These are phyloP conservation scores for Drosophila parvula DNA, from an alignment of 1,140 invertebrate genomes.

Conservation along the genomic window DNA sequence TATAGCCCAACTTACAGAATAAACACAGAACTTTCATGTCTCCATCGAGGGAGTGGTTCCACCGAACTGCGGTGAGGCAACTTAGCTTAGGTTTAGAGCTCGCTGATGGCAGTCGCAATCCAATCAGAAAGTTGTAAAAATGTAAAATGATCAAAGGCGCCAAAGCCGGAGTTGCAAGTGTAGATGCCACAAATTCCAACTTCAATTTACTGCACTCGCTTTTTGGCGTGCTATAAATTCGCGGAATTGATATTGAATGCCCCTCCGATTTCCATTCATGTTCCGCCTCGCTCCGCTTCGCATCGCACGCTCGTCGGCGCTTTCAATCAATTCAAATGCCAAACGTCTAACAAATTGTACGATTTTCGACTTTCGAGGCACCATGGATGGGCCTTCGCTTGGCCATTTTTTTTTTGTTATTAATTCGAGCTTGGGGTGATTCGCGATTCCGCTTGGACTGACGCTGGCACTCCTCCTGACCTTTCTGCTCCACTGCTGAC, in stretches of 20 bases:
- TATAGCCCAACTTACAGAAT: background rate
- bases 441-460: slow-evolving; percentile 61
- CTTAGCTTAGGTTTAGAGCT: slow-evolving; percentile 30
- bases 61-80: slow-evolving; percentile 4
- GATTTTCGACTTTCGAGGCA: slow-evolving; percentile 22
- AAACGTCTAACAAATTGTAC: slow-evolving; percentile 67
- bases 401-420: slow-evolving; percentile 59
- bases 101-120: slow-evolving; percentile 43
- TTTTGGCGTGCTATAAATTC: slow-evolving; percentile 67
- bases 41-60: background rate
- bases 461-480: slow-evolving; percentile 35
- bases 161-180: slow-evolving; percentile 4
- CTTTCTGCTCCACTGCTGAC: slow-evolving; percentile 40
- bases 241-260: slow-evolving; percentile 64
- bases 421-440: slow-evolving; percentile 56
- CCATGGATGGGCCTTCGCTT: background rate
- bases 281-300: slow-evolving; percentile 3
- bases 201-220: slow-evolving; percentile 63
- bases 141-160: slow-evolving; percentile 42
- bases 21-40: slow-evolving; percentile 8
- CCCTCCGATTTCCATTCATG: slow-evolving; percentile 11
- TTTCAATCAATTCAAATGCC: slow-evolving; percentile 77
- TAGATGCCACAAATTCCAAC: slow-evolving; percentile 25
- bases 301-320: slow-evolving; percentile 38
- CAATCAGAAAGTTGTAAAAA: slow-evolving; percentile 50